A percentile compares a stretch with the other conserved stretches of the same genome.
phyloP scores from a whole-genome alignment of 2,797 vertebrate genomes.

The Dallia pectoralis region DNA sequence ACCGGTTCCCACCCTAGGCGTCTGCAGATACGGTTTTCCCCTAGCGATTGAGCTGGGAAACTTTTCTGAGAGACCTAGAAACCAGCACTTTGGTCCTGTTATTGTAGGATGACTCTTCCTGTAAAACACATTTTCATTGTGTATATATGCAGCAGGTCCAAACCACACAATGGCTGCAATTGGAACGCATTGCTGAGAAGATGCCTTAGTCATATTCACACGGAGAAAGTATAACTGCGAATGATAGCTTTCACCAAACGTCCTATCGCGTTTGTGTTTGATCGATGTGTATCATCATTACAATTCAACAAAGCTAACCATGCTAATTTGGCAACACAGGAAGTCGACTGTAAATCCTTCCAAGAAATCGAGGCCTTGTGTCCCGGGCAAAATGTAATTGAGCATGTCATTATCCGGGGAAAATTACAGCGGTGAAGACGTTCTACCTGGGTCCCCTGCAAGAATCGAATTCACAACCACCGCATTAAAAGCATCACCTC shows the following conservation, averaged over 20 bases:
- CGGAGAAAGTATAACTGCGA: slow-evolving; percentile 44
- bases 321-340: background rate
- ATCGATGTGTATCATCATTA: background rate
- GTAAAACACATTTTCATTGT: slow-evolving; percentile 60
- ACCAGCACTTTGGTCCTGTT: slow-evolving; percentile 46
- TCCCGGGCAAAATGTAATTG: too few species aligned
- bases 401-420: too few species aligned
- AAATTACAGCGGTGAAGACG: too few species aligned
- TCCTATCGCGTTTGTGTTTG: too few species aligned
- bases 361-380: too few species aligned
- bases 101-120: slow-evolving; percentile 62
- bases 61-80: slow-evolving; percentile 60
- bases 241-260: background rate
- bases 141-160: slow-evolving; percentile 58
- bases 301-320: background rate
- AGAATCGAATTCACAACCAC: too few species aligned
- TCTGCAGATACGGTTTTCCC: slow-evolving; percentile 26
- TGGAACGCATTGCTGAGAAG: slow-evolving; percentile 11
- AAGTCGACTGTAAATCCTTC: background rate
- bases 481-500: too few species aligned
- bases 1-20: slow-evolving; percentile 28
- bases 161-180: slow-evolving; percentile 60
- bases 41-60: slow-evolving; percentile 60
- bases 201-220: slow-evolving; percentile 45
- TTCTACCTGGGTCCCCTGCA: too few species aligned